Evolutionary conservation across 1,140 invertebrate species (phyloP).

Genomic region (Heliconius nattereri): DNA sequence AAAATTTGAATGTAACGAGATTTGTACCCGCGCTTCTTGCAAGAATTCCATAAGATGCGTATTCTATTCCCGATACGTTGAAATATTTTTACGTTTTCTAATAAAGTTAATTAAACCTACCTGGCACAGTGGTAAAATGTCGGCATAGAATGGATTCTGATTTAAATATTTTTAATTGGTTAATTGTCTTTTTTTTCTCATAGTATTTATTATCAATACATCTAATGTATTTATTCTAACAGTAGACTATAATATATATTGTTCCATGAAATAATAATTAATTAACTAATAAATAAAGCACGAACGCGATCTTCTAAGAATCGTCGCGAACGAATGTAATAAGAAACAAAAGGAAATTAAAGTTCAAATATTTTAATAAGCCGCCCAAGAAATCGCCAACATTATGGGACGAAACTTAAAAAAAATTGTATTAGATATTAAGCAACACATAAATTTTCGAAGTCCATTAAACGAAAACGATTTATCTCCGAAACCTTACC

Average conservation of each 20-base stretch:
- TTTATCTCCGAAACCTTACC: slow-evolving; percentile 64
- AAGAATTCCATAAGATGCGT: no score
- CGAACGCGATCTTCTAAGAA: slow-evolving; percentile 1
- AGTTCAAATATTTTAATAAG: slow-evolving; percentile 38
- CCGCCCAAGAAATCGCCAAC: slow-evolving; percentile 31
- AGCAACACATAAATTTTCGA: slow-evolving; percentile 64
- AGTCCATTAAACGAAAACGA: slow-evolving; percentile 71
- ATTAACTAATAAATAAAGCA: neutral
- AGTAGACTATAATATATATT: neutral
- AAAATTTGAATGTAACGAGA: no score
- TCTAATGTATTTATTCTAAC: neutral
- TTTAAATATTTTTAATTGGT: neutral
- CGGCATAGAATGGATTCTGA: neutral
- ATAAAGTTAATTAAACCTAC: no score
- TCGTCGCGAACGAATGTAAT: slow-evolving; percentile 3
- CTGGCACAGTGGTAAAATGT: no score
- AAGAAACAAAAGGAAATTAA: slow-evolving; percentile 14
- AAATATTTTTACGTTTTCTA: no score
- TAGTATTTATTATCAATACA: neutral
- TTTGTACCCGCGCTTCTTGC: no score
- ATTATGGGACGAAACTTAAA: slow-evolving; percentile 45
- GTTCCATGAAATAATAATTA: slow-evolving; percentile 13
- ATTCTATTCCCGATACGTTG: no score
- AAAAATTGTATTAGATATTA: slow-evolving; percentile 55
- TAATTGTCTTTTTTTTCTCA: neutral